A percentile compares a stretch with the other conserved stretches of the same genome.
Conservation (phyloP, 2,888 invertebrate genomes). For the Orchestes rusci region DNA sequence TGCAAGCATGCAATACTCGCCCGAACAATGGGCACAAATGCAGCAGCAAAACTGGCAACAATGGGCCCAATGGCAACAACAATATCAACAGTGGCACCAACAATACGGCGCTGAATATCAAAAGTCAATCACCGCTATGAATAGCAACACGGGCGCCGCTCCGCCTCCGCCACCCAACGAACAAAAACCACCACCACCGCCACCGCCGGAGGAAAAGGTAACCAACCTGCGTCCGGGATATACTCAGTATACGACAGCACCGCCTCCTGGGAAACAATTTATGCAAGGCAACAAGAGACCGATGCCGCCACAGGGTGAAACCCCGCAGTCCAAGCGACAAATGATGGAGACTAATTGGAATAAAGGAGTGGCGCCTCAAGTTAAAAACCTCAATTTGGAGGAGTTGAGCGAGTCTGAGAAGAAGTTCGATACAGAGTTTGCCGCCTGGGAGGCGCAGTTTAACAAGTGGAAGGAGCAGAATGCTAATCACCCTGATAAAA, state of each 20-base stretch:
- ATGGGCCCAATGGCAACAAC: slow-evolving; percentile 71
- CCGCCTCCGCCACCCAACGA: slow-evolving; percentile 32
- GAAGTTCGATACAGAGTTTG: slow-evolving; percentile 81
- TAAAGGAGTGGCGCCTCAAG: slow-evolving; percentile 3
- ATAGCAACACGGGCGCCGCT: too few species aligned
- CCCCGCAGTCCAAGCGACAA: slow-evolving; percentile 15
- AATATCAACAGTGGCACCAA: slow-evolving; percentile 69
- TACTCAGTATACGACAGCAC: slow-evolving; percentile 8
- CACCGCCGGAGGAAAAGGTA: slow-evolving; percentile 38
- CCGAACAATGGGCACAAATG: slow-evolving; percentile 62
- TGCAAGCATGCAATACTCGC: slow-evolving; percentile 46
- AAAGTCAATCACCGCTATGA: slow-evolving; percentile 47
- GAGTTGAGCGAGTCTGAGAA: slow-evolving; percentile 62
- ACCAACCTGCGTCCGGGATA: background rate
- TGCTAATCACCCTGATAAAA: slow-evolving; percentile 84
- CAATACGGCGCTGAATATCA: slow-evolving; percentile 65
- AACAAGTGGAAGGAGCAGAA: slow-evolving; percentile 88
- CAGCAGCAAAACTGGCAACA: slow-evolving; percentile 69
- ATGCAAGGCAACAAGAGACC: slow-evolving; percentile 25
- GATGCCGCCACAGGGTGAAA: slow-evolving; percentile 1
- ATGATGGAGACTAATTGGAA: slow-evolving; percentile 15
- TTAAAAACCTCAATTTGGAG: slow-evolving; percentile 31
- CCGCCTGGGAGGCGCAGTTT: slow-evolving; percentile 88
- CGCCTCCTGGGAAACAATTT: slow-evolving; percentile 33
- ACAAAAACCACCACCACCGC: slow-evolving; percentile 42